phyloP scores from a whole-genome alignment of 2,113 vertebrate genomes.

The Etheostoma spectabile region DNA sequence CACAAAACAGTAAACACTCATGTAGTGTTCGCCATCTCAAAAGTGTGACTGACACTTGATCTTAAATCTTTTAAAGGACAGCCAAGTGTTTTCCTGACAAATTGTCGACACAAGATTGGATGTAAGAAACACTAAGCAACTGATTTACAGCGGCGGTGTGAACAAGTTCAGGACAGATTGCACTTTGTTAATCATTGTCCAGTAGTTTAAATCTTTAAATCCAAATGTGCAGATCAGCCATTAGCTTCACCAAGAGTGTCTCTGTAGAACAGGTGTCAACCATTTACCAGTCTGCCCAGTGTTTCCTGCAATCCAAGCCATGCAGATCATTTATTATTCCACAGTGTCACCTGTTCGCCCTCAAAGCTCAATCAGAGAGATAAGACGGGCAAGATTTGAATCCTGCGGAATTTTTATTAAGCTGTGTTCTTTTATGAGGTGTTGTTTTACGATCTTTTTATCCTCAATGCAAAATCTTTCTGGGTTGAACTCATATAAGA shows the following conservation, averaged over 20 bases:
- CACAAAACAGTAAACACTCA: background rate
- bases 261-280: slow-evolving; percentile 47
- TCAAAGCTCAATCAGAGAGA: slow-evolving; percentile 34
- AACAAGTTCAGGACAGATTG: background rate
- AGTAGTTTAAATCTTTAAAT: slow-evolving; percentile 37
- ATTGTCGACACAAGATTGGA: background rate
- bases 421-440: slow-evolving; percentile 30
- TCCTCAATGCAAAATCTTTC: background rate
- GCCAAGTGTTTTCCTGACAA: background rate
- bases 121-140: background rate
- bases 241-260: slow-evolving; percentile 5
- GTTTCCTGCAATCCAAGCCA: slow-evolving; percentile 19
- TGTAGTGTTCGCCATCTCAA: background rate
- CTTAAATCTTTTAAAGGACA: background rate
- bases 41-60: background rate
- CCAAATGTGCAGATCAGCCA: slow-evolving; percentile 9
- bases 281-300: slow-evolving; percentile 51
- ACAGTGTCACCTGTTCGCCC: slow-evolving; percentile 21
- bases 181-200: slow-evolving; percentile 50
- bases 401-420: slow-evolving; percentile 54
- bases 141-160: slow-evolving; percentile 3
- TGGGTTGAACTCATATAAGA: background rate
- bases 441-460: slow-evolving; percentile 19
- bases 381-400: slow-evolving; percentile 25
- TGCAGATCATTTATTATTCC: slow-evolving; percentile 18